phyloP scores from a whole-genome alignment of 2,797 vertebrate species.

The Danio kyathit region DNA sequence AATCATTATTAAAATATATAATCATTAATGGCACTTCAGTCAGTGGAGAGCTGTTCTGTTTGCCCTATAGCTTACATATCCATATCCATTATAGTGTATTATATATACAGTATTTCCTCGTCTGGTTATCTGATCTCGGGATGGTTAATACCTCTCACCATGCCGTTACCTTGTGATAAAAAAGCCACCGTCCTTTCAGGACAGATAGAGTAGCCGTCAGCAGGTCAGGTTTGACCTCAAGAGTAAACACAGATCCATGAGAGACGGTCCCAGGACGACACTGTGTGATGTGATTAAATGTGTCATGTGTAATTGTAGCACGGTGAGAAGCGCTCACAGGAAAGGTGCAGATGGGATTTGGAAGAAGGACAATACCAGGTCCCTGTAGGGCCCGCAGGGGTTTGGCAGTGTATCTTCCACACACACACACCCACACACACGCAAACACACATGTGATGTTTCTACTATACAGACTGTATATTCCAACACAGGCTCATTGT shows the following conservation, averaged over 20 bases:
- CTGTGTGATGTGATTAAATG: constrained; percentile 58
- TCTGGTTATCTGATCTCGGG: constrained; percentile 36
- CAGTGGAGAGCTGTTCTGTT: background rate
- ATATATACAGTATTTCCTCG: constrained; percentile 22
- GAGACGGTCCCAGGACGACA: constrained; percentile 48
- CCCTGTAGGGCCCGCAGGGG: constrained; percentile 40
- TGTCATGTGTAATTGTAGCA: constrained; percentile 62
- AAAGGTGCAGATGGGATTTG: constrained; percentile 53
- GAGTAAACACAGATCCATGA: constrained; percentile 41
- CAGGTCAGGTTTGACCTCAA: constrained; percentile 43
- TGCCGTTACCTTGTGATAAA: constrained; percentile 35
- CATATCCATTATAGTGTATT: constrained; percentile 11
- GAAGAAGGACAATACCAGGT: constrained; percentile 36
- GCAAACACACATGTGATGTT: no score
- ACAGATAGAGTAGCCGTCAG: constrained; percentile 37
- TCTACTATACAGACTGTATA: no score
- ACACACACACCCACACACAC: no score
- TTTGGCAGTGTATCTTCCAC: constrained; percentile 28
- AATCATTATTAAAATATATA: no score
- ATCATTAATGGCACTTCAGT: background rate
- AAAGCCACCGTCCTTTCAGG: constrained; percentile 46
- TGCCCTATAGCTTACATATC: constrained; percentile 9
- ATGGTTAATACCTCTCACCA: constrained; percentile 15
- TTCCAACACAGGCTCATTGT: no score
- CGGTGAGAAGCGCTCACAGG: constrained; percentile 49